phyloP scores from a whole-genome alignment of 2,797 vertebrate genomes.

The Smutsia temminckii region DNA sequence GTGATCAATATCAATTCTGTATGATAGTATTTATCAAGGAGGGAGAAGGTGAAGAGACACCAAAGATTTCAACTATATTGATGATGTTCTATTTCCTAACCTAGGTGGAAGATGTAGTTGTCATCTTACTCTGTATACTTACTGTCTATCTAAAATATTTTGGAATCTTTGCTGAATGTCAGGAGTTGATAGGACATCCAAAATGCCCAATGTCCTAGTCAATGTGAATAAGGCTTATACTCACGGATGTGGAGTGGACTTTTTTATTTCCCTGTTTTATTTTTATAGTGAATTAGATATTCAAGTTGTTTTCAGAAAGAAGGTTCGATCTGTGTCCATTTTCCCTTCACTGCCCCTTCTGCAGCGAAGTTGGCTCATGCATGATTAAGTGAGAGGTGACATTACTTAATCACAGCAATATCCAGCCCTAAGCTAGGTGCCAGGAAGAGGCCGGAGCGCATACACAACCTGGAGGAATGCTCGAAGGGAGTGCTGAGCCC shows the following conservation, averaged over 20 bases:
- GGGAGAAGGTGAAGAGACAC: neutral
- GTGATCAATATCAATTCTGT: neutral
- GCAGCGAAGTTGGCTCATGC: slow-evolving; percentile 75
- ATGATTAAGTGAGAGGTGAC: slow-evolving; percentile 79
- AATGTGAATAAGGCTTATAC: neutral
- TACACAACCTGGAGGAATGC: slow-evolving; percentile 65
- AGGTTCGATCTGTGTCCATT: slow-evolving; percentile 59
- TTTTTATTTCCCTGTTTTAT: neutral
- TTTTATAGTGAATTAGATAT: slow-evolving; percentile 40
- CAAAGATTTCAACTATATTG: neutral
- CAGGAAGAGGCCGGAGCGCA: slow-evolving; percentile 78
- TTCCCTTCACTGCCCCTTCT: slow-evolving; percentile 78
- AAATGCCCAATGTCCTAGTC: neutral
- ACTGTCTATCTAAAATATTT: neutral
- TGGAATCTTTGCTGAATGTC: neutral
- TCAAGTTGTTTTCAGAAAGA: slow-evolving; percentile 75
- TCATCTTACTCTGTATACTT: neutral
- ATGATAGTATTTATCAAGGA: neutral
- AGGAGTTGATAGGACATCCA: neutral
- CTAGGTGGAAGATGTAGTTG: neutral
- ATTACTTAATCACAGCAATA: slow-evolving; percentile 78
- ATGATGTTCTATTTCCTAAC: neutral
- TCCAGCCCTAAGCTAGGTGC: slow-evolving; percentile 77
- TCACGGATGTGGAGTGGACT: neutral
- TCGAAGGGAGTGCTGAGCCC: slow-evolving; percentile 65